Base-by-base conservation (phyloP, 1,140 invertebrate genomes). In the Cotesia glomerata region DNA sequence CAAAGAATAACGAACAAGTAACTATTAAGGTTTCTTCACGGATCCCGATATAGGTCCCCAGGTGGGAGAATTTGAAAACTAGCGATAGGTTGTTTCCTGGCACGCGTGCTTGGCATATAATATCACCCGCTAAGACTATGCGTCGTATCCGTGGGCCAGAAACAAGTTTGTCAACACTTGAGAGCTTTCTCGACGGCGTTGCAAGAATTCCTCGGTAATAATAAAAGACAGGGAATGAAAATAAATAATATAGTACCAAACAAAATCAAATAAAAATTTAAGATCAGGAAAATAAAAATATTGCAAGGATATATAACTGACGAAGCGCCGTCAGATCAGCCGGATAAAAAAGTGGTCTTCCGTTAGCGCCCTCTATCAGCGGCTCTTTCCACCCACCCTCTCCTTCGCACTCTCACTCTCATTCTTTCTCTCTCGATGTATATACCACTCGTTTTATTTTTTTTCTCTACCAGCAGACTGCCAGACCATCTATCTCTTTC, bases 261-360 rank as follows among this genome's bases (percentile, higher is more conserved):
- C 5, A 11, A 51, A 69, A 39, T 54, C 45, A 45, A 51, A 64
- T 35, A 54, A 58, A 61, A 73, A 73, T 34, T 45, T 56, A 51
- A 51, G 65, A 70, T 56, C 67, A 68, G 56, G 65, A 75, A 63
- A 58, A 26, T 26, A 14, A 36, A 26, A 5, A 32, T 16, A 11
- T 2, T 8, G 36, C 18, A 14, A 4, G 2, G 11, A 56, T 71
- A 75, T 70, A 62, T 72, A 74, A 62, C 65, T 61, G 26, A 49
- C 35, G 54, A 62, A 69, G 69, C 67, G 68, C 18, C 70, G 61
- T 74, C 61, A 77, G 77, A 82, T 79, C 79, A 81, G 77, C 69
- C 74, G 63, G 65, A 69, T 74, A 75, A 72, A 76, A 80, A 78
- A 75, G 73, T 70, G 73, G 75, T 77, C 72, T 71, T 71, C 63